Evolutionary conservation across 2,797 vertebrate genomes (phyloP).

Genomic region (Nasua narica): DNA sequence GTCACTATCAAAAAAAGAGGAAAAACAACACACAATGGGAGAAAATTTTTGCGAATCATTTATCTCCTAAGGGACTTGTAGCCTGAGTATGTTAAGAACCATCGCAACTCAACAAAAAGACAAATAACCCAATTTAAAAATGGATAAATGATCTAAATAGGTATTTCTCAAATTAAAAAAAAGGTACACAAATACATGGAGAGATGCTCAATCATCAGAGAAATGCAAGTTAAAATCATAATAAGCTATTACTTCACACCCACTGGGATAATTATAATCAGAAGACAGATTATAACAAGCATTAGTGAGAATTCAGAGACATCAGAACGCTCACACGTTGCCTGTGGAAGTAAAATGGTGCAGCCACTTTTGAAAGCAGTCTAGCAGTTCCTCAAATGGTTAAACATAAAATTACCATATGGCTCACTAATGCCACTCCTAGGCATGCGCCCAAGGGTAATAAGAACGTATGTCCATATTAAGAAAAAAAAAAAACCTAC

Average conservation of each 20-base stretch:
- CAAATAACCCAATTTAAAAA: background rate
- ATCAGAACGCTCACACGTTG: background rate
- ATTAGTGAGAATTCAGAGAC: background rate
- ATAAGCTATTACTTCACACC: background rate
- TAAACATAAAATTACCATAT: background rate
- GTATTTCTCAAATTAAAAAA: background rate
- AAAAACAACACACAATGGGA: background rate
- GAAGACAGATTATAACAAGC: background rate
- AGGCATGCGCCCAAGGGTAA: background rate
- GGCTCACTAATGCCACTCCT: background rate
- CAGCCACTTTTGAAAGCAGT: background rate
- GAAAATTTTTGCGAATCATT: background rate
- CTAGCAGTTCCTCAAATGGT: background rate
- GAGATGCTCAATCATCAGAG: background rate
- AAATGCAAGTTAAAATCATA: background rate
- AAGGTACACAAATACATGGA: background rate
- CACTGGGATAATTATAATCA: background rate
- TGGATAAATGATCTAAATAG: background rate
- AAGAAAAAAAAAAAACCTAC: background rate
- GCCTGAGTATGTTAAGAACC: background rate
- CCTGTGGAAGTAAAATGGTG: background rate
- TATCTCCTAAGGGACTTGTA: background rate
- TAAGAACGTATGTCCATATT: background rate
- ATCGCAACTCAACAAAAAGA: background rate
- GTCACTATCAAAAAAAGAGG: background rate